These are phyloP conservation scores for Danio choprae DNA, from an alignment of 2,797 vertebrate genomes.

Conservation along the genomic window DNA sequence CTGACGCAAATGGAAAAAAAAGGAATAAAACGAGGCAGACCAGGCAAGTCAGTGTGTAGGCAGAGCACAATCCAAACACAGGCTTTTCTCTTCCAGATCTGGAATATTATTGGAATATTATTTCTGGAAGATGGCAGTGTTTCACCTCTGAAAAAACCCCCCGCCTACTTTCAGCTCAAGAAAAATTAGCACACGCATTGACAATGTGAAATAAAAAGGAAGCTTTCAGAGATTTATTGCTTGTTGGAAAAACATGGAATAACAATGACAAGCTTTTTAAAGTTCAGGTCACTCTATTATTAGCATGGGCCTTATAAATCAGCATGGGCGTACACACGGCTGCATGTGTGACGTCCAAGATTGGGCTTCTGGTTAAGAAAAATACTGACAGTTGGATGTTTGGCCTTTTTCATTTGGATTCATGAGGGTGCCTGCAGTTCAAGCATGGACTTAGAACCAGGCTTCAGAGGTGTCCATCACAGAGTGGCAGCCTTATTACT, in stretches of 20 bases:
- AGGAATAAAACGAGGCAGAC: not conserved
- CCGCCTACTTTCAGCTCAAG: conserved; percentile 1
- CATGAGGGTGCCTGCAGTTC: conserved; percentile 50
- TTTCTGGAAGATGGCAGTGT: conserved; percentile 27
- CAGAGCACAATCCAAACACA: conserved; percentile 51
- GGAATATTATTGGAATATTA: conserved; percentile 37
- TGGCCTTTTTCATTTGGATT: conserved; percentile 32
- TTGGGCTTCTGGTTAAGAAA: not conserved
- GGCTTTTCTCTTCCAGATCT: conserved; percentile 19
- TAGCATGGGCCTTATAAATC: conserved; percentile 26
- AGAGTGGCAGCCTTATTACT: conserved; percentile 63
- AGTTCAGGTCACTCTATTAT: not conserved
- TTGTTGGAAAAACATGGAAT: conserved; percentile 13
- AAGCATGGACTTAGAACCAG: conserved; percentile 58
- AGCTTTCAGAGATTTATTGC: conserved; percentile 5
- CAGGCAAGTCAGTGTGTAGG: conserved; percentile 52
- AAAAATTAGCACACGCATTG: not conserved
- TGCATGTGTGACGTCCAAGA: not conserved
- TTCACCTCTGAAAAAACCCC: conserved; percentile 24
- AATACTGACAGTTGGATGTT: conserved; percentile 6
- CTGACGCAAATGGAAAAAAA: conserved; percentile 45
- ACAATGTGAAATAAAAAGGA: conserved; percentile 22
- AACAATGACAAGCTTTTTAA: not conserved
- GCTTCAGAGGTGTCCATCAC: conserved; percentile 61
- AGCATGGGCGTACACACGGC: not conserved